Conservation (phyloP, 1,140 invertebrate species). For the Agrilus planipennis region DNA sequence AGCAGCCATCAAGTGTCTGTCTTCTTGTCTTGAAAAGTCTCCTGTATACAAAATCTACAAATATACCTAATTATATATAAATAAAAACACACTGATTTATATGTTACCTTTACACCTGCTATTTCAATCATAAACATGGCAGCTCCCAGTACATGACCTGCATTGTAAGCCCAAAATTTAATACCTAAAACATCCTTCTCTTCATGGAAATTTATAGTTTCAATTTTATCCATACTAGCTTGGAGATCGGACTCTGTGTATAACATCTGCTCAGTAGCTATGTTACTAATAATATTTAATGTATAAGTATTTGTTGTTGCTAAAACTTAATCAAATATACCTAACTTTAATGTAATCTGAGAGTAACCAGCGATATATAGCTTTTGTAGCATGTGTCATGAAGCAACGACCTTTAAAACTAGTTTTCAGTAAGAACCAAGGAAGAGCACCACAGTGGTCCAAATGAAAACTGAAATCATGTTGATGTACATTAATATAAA, state of each 20-base stretch:
- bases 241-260: constrained; percentile 97
- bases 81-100: constrained; percentile 1
- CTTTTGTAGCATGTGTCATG: constrained; percentile 99
- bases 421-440: constrained; percentile 97
- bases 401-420: constrained; percentile 96
- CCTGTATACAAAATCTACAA: constrained; percentile 86
- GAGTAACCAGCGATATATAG: constrained; percentile 96
- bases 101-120: constrained; percentile 76
- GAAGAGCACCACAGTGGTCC: constrained; percentile 95
- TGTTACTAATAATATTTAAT: constrained; percentile 59
- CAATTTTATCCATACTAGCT: constrained; percentile 96
- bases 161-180: constrained; percentile 97
- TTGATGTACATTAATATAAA: not conserved
- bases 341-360: constrained; percentile 99
- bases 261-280: constrained; percentile 93
- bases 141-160: constrained; percentile 95
- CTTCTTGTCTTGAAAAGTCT: constrained; percentile 97
- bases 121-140: constrained; percentile 99
- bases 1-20: constrained; percentile 97
- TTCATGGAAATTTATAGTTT: constrained; percentile 97
- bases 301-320: not conserved
- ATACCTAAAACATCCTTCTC: constrained; percentile 96
- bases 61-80: constrained; percentile 6
- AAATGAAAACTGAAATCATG: constrained; percentile 74
- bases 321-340: constrained; percentile 31